Conservation (phyloP, 2,113 vertebrate species). For the Pseudolaguvia tuberculata region DNA sequence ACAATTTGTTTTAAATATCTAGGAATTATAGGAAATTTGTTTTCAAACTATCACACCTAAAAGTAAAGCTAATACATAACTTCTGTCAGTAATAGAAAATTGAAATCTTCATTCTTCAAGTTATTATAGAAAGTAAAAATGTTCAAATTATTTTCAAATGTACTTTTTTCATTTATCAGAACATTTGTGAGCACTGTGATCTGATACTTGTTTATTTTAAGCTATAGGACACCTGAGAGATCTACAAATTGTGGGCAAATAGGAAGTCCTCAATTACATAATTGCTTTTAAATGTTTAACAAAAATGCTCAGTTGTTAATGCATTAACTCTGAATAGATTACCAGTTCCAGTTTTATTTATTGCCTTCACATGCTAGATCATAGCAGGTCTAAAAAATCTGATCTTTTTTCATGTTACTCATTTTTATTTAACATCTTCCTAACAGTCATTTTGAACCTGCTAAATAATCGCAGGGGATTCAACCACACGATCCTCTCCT, state of each 20-base stretch:
- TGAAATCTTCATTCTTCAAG: not conserved
- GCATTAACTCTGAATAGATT: slow-evolving; percentile 6
- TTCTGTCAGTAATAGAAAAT: too few species aligned
- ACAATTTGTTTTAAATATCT: too few species aligned
- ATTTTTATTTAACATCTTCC: slow-evolving; percentile 30
- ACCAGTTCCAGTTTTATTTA: not conserved
- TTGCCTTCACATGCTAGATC: not conserved
- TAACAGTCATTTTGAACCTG: slow-evolving; percentile 41
- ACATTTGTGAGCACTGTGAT: not conserved
- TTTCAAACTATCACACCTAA: too few species aligned
- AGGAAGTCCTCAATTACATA: not conserved
- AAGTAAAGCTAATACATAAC: not conserved
- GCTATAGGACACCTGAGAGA: not conserved
- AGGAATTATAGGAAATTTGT: too few species aligned
- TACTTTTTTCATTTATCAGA: not conserved
- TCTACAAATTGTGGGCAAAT: not conserved
- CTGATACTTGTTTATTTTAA: not conserved
- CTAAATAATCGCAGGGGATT: slow-evolving; percentile 58
- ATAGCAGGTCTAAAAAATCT: not conserved
- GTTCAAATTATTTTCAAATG: not conserved
- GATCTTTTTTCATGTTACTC: slow-evolving; percentile 28
- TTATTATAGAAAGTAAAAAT: not conserved
- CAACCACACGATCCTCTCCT: slow-evolving; percentile 47
- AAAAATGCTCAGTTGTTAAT: not conserved
- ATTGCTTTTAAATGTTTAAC: too few species aligned